Evolutionary conservation across 2,797 vertebrate species (phyloP).

Genomic region (Benthosema pterotum): DNA sequence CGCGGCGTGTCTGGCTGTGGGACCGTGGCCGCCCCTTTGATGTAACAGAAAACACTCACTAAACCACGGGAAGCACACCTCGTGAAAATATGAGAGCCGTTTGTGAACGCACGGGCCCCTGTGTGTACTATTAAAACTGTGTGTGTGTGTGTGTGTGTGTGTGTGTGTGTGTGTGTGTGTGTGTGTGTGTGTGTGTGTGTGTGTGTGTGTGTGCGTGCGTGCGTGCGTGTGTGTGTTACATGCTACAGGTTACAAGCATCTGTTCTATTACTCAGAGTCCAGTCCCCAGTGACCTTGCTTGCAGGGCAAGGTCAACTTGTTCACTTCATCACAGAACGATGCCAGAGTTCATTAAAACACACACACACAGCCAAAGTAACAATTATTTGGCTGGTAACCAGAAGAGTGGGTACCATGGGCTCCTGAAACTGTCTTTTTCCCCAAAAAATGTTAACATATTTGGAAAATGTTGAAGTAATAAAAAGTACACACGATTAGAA

Average conservation of each 20-base stretch:
- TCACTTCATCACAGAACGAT: slow-evolving; percentile 35
- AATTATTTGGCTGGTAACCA: too few species aligned
- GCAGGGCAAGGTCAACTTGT: slow-evolving; percentile 30
- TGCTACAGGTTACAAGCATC: slow-evolving; percentile 69
- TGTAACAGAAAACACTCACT: slow-evolving; percentile 53
- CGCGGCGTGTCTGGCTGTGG: slow-evolving; percentile 36
- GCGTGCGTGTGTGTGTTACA: slow-evolving; percentile 38
- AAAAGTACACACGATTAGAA: too few species aligned
- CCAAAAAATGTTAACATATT: too few species aligned
- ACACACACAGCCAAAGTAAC: too few species aligned
- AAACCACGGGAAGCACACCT: slow-evolving; percentile 65
- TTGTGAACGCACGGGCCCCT: slow-evolving; percentile 62
- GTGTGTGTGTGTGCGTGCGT: slow-evolving; percentile 3
- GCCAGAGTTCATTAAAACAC: slow-evolving; percentile 17
- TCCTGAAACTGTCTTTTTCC: too few species aligned
- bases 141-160: not conserved
- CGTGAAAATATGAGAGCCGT: slow-evolving; percentile 69
- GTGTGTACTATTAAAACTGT: slow-evolving; percentile 57
- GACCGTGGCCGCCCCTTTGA: slow-evolving; percentile 64
- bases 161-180: slow-evolving; percentile 4
- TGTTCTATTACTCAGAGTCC: slow-evolving; percentile 61
- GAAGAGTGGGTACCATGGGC: too few species aligned
- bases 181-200: not conserved
- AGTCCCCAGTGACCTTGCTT: slow-evolving; percentile 57
- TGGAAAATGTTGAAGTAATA: too few species aligned